Percentiles rank a stretch among this genome's conserved stretches.
Evolutionary conservation across 2,113 vertebrate species (phyloP).

Genomic region (Cheilinus undulatus): DNA sequence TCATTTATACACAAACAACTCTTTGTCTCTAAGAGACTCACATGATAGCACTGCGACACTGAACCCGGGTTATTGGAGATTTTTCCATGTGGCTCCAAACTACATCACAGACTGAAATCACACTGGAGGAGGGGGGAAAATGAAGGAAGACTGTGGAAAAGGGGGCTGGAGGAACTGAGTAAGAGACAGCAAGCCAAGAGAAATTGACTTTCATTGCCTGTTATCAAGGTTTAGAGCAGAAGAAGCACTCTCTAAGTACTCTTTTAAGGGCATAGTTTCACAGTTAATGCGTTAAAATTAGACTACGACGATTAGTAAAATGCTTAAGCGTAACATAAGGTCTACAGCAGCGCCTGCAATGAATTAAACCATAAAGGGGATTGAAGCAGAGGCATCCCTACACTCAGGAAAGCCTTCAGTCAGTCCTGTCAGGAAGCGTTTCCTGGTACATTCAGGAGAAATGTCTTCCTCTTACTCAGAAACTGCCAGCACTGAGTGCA

Average conservation of each 20-base stretch:
- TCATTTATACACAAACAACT: conserved; percentile 63
- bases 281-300: background rate
- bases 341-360: background rate
- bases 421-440: conserved; percentile 69
- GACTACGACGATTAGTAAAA: background rate
- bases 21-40: conserved; percentile 73
- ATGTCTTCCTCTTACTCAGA: conserved; percentile 62
- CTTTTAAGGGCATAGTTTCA: conserved; percentile 9
- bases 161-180: conserved; percentile 53
- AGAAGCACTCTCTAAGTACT: background rate
- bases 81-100: conserved; percentile 63
- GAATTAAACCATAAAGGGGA: conserved; percentile 41
- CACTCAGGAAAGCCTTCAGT: conserved; percentile 67
- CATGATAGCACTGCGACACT: conserved; percentile 56
- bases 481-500: conserved; percentile 7
- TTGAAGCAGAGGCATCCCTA: conserved; percentile 42
- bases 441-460: conserved; percentile 69
- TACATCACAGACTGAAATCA: conserved; percentile 53
- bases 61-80: conserved; percentile 50
- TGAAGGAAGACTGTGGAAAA: conserved; percentile 23
- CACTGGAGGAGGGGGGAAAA: conserved; percentile 14
- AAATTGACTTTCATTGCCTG: conserved; percentile 35
- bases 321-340: background rate
- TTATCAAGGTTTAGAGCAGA: conserved; percentile 39
- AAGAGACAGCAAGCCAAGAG: conserved; percentile 53